These are phyloP conservation scores for Zootermopsis nevadensis DNA, from an alignment of 2,888 invertebrate genomes.

Conservation along the genomic window DNA sequence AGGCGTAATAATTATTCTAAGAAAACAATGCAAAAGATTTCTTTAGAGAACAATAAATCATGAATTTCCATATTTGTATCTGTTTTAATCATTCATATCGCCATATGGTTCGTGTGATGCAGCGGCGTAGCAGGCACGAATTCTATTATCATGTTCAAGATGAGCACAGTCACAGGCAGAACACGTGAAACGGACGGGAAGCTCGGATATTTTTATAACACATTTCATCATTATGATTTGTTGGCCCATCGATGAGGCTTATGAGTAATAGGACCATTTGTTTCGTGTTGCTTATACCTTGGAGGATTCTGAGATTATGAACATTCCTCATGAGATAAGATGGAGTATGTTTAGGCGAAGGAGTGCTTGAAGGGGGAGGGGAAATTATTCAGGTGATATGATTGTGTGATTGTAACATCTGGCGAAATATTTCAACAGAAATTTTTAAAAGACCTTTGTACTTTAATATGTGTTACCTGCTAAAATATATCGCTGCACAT, in stretches of 20 bases:
- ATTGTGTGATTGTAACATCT: too few relatives aligned
- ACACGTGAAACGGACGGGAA: too few relatives aligned
- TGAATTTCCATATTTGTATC: slow-evolving; percentile 35
- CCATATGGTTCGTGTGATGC: slow-evolving; percentile 3
- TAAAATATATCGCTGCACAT: too few relatives aligned
- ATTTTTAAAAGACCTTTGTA: too few relatives aligned
- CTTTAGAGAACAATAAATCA: slow-evolving; percentile 22
- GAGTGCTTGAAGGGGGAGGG: too few relatives aligned
- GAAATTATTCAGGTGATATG: too few relatives aligned
- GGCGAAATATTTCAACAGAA: too few relatives aligned
- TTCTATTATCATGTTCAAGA: not conserved
- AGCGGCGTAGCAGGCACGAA: not conserved
- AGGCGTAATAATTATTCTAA: slow-evolving; percentile 20
- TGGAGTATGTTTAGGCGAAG: too few relatives aligned
- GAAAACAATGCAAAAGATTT: slow-evolving; percentile 32
- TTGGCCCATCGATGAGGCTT: not conserved
- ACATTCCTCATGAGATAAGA: too few relatives aligned
- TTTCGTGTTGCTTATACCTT: not conserved
- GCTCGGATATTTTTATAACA: not conserved
- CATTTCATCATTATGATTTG: slow-evolving; percentile 13
- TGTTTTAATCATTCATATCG: not conserved
- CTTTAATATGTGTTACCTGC: too few relatives aligned
- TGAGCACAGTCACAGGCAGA: not conserved
- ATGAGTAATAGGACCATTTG: not conserved
- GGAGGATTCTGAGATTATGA: too few relatives aligned